phyloP scores from a whole-genome alignment of 35 echinoderm and acorn worm species.

The Strongylocentrotus purpuratus region DNA sequence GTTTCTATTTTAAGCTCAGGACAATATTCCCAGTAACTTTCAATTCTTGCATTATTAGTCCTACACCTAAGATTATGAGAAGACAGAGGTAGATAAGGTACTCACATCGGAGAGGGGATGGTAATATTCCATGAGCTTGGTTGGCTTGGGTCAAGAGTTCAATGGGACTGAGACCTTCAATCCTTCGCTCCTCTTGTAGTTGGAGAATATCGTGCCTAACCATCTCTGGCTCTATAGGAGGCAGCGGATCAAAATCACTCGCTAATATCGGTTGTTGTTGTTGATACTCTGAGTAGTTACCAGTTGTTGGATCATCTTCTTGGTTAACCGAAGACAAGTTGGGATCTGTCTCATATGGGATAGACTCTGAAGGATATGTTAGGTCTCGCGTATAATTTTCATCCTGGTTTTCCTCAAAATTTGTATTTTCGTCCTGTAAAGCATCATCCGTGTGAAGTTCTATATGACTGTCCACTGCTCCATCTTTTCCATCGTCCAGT shows the following conservation, averaged over 20 bases:
- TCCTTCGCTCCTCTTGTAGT: background rate
- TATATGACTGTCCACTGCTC: background rate
- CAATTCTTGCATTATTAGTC: too few species aligned
- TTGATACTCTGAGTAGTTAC: background rate
- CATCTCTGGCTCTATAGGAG: background rate
- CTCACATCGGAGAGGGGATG: background rate
- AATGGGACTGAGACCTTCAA: background rate
- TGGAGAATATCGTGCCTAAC: background rate
- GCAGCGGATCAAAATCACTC: background rate
- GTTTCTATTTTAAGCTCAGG: too few species aligned
- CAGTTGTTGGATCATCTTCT: background rate
- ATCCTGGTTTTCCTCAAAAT: background rate
- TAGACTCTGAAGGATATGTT: background rate
- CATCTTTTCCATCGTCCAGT: background rate
- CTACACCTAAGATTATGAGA: too few species aligned
- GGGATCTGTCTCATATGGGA: background rate
- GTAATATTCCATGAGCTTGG: background rate
- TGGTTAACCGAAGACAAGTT: background rate
- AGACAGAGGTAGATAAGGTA: background rate
- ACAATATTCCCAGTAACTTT: too few species aligned
- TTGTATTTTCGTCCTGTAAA: background rate
- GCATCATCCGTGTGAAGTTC: background rate
- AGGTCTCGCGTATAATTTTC: background rate
- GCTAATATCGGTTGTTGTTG: background rate
- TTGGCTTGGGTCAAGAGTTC: constrained; percentile 6